Evolutionary conservation across 2,888 invertebrate species (phyloP).

Genomic region (Coecobrya sp.): DNA sequence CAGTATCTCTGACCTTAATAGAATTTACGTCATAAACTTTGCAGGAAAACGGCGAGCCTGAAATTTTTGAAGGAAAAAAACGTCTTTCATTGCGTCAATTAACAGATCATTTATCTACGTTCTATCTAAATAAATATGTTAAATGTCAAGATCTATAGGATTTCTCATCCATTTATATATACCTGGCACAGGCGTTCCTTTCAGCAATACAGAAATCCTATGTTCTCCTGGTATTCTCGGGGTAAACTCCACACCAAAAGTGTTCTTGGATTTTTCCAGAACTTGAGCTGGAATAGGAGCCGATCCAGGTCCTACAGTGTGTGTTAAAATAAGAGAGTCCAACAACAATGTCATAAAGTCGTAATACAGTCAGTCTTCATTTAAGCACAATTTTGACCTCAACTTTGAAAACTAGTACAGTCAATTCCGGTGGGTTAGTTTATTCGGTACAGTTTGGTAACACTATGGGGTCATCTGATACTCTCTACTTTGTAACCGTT

Average conservation of each 20-base stretch:
- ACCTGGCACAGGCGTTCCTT: conserved; percentile 84
- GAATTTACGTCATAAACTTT: conserved; percentile 98
- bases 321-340: conserved; percentile 81
- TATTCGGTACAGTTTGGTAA: conserved; percentile 34
- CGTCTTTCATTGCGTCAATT: too few species aligned
- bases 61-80: conserved; percentile 89
- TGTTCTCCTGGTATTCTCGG: conserved; percentile 88
- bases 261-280: conserved; percentile 98
- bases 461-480: conserved; percentile 56
- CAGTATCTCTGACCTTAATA: conserved; percentile 97
- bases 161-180: too few species aligned
- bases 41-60: conserved; percentile 97
- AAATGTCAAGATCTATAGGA: too few species aligned
- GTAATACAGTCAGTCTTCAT: conserved; percentile 76
- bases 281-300: conserved; percentile 95
- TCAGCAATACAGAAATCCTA: conserved; percentile 91
- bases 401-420: conserved; percentile 29
- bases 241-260: conserved; percentile 96
- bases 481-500: background rate
- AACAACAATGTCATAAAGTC: conserved; percentile 74
- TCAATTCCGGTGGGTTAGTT: conserved; percentile 75
- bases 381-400: conserved; percentile 5
- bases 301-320: conserved; percentile 90
- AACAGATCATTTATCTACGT: too few species aligned
- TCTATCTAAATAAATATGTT: too few species aligned